Evolutionary conservation across 1,140 invertebrate genomes (phyloP).

Genomic region (Solenopsis invicta): DNA sequence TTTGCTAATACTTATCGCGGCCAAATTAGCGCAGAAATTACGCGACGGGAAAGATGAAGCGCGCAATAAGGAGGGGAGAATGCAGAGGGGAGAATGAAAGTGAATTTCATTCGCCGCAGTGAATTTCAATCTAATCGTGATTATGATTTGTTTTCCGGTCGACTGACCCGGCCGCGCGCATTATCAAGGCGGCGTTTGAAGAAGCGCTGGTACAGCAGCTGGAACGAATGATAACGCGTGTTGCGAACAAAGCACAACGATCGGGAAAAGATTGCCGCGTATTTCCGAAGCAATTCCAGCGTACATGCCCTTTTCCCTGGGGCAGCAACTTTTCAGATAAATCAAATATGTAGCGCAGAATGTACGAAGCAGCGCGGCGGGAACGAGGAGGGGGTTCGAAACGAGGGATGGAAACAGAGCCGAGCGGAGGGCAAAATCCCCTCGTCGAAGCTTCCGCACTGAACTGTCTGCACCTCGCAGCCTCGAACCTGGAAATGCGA

Average conservation of each 20-base stretch:
- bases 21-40: too few relatives aligned
- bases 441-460: conserved; percentile 59
- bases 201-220: conserved; percentile 37
- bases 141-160: conserved; percentile 12
- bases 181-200: conserved; percentile 44
- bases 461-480: conserved; percentile 63
- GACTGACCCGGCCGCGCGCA: neutral
- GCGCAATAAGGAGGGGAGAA: neutral
- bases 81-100: neutral
- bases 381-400: too few relatives aligned
- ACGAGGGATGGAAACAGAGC: neutral
- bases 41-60: neutral
- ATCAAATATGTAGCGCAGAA: conserved; percentile 71
- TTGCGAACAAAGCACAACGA: conserved; percentile 69
- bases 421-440: conserved; percentile 17
- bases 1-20: conserved; percentile 1
- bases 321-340: conserved; percentile 71
- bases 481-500: conserved; percentile 63
- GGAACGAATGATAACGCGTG: conserved; percentile 1
- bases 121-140: conserved; percentile 9
- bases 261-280: conserved; percentile 54
- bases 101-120: neutral
- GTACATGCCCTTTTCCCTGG: conserved; percentile 38
- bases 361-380: neutral
- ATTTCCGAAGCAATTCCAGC: conserved; percentile 70